Conservation (phyloP, 1,140 invertebrate species). For the Thaumetopoea pityocampa region DNA sequence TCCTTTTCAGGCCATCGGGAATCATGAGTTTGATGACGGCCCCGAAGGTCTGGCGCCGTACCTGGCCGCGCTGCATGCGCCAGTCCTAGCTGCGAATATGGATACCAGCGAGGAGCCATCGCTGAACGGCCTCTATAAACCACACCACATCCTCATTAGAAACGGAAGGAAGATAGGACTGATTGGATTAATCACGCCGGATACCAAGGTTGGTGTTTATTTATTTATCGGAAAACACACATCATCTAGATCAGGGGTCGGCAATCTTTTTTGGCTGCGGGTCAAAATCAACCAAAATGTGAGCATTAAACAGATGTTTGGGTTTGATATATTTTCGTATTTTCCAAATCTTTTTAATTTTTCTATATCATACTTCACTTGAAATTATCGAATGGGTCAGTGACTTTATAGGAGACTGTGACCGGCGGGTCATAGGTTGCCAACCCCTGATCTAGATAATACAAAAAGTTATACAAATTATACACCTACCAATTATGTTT, state of each 20-base stretch:
- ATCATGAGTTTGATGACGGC: constrained; percentile 92
- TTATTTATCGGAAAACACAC: too few species aligned
- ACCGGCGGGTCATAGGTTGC: too few species aligned
- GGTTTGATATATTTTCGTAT: too few species aligned
- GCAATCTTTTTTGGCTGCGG: too few species aligned
- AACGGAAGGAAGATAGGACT: constrained; percentile 86
- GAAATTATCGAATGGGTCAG: too few species aligned
- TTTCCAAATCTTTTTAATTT: constrained; percentile 2
- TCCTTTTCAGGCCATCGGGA: constrained; percentile 84
- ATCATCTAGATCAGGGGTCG: too few species aligned
- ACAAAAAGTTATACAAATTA: too few species aligned
- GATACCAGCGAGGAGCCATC: constrained; percentile 81
- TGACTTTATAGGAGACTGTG: too few species aligned
- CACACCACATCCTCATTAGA: constrained; percentile 77
- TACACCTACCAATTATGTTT: too few species aligned
- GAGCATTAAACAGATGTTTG: too few species aligned
- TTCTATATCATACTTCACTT: neutral
- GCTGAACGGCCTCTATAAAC: constrained; percentile 79
- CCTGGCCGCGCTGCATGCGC: constrained; percentile 79
- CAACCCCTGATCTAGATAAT: too few species aligned
- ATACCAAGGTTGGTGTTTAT: constrained; percentile 49
- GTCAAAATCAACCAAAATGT: too few species aligned
- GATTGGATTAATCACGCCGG: constrained; percentile 84
- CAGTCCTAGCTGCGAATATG: constrained; percentile 86
- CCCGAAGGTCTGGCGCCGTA: constrained; percentile 86